These are phyloP conservation scores for Brachionus koreanus DNA, from an alignment of 1,140 invertebrate species.

Conservation along the genomic window DNA sequence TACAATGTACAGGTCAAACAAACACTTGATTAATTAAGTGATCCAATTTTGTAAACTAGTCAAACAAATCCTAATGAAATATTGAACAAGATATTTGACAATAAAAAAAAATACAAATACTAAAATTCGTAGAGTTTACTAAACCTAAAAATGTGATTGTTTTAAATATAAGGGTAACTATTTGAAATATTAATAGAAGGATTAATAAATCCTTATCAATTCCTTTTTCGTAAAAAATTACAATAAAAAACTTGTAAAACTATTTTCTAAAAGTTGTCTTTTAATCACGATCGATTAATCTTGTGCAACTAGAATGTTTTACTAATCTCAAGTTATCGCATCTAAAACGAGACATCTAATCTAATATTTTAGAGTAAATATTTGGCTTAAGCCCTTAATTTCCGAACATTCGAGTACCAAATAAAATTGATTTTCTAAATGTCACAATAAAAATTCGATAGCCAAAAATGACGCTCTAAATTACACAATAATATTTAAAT, in stretches of 20 bases:
- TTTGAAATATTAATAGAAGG: not conserved
- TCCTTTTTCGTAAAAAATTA: not conserved
- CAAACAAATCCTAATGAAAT: slow-evolving; percentile 6
- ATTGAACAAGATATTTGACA: not conserved
- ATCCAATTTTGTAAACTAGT: not conserved
- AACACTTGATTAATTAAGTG: not conserved
- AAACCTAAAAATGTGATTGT: slow-evolving; percentile 9
- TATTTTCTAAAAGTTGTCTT: not conserved
- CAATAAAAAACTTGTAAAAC: slow-evolving; percentile 1
- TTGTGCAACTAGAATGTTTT: slow-evolving; percentile 12
- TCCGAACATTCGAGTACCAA: not conserved
- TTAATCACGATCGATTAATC: not conserved
- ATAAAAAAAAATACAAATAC: not conserved
- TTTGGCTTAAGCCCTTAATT: not conserved
- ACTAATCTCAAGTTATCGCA: slow-evolving; percentile 17
- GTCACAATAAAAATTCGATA: not conserved
- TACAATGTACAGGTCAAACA: not conserved
- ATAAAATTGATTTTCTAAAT: not conserved
- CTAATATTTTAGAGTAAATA: not conserved
- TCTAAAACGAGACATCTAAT: not conserved
- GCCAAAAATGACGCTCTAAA: not conserved
- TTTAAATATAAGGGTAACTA: not conserved
- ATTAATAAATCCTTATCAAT: slow-evolving; percentile 8
- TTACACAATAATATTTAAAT: not conserved
- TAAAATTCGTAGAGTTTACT: slow-evolving; percentile 16